phyloP scores from a whole-genome alignment of 2,113 vertebrate species.

The Nestor notabilis region DNA sequence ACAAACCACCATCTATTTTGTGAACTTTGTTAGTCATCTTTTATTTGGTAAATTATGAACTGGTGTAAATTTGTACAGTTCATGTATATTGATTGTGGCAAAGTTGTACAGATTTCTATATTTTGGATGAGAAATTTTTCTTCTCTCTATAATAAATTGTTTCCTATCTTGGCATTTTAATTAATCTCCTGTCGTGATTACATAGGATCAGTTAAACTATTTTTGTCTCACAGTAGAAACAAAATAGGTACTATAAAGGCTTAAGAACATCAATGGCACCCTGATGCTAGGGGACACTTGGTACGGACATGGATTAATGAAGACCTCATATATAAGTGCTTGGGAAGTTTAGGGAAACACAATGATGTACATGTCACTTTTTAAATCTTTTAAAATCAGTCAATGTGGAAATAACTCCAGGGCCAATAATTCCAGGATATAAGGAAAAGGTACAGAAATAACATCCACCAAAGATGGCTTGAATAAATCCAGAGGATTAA shows the following conservation, averaged over 20 bases:
- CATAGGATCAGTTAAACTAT: conserved; percentile 68
- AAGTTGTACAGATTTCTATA: conserved; percentile 99
- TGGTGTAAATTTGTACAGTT: conserved; percentile 99
- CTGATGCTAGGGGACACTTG: conserved; percentile 49
- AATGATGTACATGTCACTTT: conserved; percentile 30
- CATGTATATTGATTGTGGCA: conserved; percentile 99
- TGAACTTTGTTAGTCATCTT: conserved; percentile 97
- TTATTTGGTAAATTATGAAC: conserved; percentile 99
- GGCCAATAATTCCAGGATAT: conserved; percentile 66
- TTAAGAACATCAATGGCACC: conserved; percentile 51
- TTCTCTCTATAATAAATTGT: conserved; percentile 99
- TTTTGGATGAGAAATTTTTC: conserved; percentile 99
- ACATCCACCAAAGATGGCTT: conserved; percentile 68
- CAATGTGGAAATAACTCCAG: conserved; percentile 68
- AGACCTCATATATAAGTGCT: conserved; percentile 34
- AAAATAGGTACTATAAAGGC: conserved; percentile 51
- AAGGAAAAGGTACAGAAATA: conserved; percentile 73
- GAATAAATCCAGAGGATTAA: conserved; percentile 74
- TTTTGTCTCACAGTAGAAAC: conserved; percentile 62
- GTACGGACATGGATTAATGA: conserved; percentile 49
- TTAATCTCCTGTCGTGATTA: conserved; percentile 84
- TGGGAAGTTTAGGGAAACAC: conserved; percentile 54
- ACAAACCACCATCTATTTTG: conserved; percentile 92
- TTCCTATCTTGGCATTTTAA: conserved; percentile 92
- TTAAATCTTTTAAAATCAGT: conserved; percentile 42